Evolutionary conservation across 2,113 vertebrate genomes (phyloP).

Genomic region (Verasper variegatus): DNA sequence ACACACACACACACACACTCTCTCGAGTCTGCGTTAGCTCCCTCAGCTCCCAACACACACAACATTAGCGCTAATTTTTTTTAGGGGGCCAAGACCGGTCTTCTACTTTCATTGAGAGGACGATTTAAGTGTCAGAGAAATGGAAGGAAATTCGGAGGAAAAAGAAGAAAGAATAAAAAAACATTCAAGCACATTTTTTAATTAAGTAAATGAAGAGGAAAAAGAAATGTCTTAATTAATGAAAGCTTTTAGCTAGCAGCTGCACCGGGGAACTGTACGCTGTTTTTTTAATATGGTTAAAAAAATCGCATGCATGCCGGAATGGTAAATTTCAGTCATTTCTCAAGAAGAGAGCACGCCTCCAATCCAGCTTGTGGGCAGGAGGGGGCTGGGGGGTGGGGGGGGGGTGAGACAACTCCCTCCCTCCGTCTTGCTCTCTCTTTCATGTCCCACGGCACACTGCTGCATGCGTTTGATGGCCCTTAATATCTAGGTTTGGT

Average conservation of each 20-base stretch:
- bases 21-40: constrained; percentile 38
- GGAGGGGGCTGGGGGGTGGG: constrained; percentile 54
- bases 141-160: constrained; percentile 80
- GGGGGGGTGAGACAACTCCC: constrained; percentile 50
- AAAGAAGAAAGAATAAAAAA: constrained; percentile 73
- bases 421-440: constrained; percentile 45
- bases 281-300: constrained; percentile 51
- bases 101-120: constrained; percentile 40
- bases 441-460: constrained; percentile 75
- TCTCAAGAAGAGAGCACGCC: constrained; percentile 71
- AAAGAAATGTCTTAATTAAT: constrained; percentile 78
- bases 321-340: constrained; percentile 74
- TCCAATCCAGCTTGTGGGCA: constrained; percentile 65
- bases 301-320: constrained; percentile 77
- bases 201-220: constrained; percentile 78
- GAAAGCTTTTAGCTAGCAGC: constrained; percentile 83
- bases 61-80: constrained; percentile 49
- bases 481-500: constrained; percentile 65
- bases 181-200: constrained; percentile 81
- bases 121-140: constrained; percentile 60
- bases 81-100: constrained; percentile 46
- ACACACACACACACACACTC: constrained; percentile 17
- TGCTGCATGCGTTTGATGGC: constrained; percentile 75
- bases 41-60: constrained; percentile 74
- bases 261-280: constrained; percentile 73